Conservation (phyloP, 1,140 invertebrate species). For the Phymorhynchus buccinoides region DNA sequence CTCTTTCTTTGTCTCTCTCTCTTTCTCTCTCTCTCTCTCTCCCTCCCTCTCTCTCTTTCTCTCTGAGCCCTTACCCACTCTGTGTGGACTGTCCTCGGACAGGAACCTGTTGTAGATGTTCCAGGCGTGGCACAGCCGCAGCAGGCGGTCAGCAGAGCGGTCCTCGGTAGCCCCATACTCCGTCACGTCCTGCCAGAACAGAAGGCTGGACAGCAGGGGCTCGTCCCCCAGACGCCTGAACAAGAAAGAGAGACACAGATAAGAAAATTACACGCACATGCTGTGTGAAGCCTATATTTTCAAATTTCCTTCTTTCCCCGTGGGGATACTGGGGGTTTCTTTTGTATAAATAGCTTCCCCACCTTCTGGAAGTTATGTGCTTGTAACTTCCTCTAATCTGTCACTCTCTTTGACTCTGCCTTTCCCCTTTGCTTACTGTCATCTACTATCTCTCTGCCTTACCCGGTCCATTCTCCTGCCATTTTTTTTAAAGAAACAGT, state of each 20-base stretch:
- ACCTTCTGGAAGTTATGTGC: no score
- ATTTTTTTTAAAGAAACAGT: no score
- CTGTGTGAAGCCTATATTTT: no score
- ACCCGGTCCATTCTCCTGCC: no score
- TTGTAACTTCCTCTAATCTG: no score
- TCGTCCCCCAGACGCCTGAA: conserved; percentile 54
- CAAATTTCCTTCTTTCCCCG: no score
- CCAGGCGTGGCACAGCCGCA: conserved; percentile 71
- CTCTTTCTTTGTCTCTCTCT: no score
- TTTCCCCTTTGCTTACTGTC: no score
- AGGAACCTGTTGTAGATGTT: conserved; percentile 71
- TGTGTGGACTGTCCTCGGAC: conserved; percentile 54
- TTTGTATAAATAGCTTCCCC: no score
- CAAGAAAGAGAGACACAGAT: not conserved
- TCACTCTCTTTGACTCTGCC: no score
- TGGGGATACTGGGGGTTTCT: no score
- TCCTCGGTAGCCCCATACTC: conserved; percentile 69
- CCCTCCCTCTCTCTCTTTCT: not conserved
- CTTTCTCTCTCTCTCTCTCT: not conserved
- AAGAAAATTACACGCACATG: not conserved
- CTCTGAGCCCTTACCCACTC: conserved; percentile 57
- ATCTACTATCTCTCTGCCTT: no score
- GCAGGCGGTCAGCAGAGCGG: conserved; percentile 67
- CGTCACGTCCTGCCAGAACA: conserved; percentile 72
- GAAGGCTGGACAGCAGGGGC: conserved; percentile 57